Percentiles rank a stretch among this genome's conserved stretches.
Evolutionary conservation across 1,140 invertebrate genomes (phyloP).

Genomic region (Orussus abietinus): DNA sequence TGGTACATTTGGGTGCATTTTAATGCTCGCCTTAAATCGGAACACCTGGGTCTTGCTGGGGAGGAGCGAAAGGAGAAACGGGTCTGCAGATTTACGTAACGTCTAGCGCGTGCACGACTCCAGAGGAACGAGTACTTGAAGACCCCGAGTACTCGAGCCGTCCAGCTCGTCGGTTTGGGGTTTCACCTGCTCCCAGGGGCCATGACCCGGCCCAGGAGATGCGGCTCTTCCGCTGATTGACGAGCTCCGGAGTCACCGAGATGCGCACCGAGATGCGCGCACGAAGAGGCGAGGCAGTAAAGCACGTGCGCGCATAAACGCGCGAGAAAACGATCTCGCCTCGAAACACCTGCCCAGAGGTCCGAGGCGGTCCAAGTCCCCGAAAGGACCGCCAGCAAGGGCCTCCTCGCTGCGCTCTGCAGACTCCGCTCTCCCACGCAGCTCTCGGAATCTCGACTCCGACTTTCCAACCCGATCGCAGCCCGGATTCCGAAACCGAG

Average conservation of each 20-base stretch:
- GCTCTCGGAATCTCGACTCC: no score
- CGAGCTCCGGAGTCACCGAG: conserved; percentile 44
- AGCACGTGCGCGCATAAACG: conserved; percentile 48
- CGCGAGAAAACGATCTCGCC: conserved; percentile 36
- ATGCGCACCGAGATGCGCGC: conserved; percentile 23
- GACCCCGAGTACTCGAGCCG: no score
- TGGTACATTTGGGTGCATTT: no score
- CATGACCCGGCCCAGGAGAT: conserved; percentile 8
- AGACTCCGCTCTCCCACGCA: conserved; percentile 15
- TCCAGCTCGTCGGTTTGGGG: conserved; percentile 2
- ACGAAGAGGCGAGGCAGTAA: conserved; percentile 39
- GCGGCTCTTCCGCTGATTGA: conserved; percentile 45
- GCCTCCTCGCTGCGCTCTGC: conserved; percentile 12
- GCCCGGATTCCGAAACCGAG: no score
- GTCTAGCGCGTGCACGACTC: conserved; percentile 2
- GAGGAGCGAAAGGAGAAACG: neutral
- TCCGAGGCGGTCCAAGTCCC: no score
- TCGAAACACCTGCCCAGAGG: conserved; percentile 45
- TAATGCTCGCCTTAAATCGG: no score
- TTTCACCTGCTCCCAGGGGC: conserved; percentile 4
- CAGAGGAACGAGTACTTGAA: no score
- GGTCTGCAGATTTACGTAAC: conserved; percentile 7
- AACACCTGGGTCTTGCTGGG: no score
- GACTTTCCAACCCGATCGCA: no score
- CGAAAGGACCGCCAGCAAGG: no score